Evolutionary conservation across 1,140 invertebrate genomes (phyloP).

Genomic region (Musca vetustissima): DNA sequence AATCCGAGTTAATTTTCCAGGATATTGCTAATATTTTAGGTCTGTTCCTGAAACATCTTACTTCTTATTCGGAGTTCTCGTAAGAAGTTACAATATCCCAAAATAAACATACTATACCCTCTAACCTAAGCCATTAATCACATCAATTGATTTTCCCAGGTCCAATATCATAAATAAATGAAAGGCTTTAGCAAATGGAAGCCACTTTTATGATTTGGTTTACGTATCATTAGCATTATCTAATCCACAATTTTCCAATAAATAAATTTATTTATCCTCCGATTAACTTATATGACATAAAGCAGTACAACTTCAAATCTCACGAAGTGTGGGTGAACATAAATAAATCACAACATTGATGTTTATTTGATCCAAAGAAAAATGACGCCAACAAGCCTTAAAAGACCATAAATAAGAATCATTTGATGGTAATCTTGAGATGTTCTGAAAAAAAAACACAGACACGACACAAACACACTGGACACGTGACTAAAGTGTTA

Average conservation of each 20-base stretch:
- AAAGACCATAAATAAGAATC: constrained; percentile 13
- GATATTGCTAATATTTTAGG: too few species aligned
- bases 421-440: constrained; percentile 10
- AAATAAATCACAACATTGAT: too few species aligned
- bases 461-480: not conserved
- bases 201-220: constrained; percentile 15
- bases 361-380: too few species aligned
- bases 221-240: not conserved
- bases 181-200: not conserved
- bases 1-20: too few species aligned
- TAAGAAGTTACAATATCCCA: too few species aligned
- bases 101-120: too few species aligned
- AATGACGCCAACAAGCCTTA: not conserved
- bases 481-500: constrained; percentile 16
- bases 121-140: too few species aligned
- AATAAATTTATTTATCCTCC: not conserved
- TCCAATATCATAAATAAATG: too few species aligned
- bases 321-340: not conserved
- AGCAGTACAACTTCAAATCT: not conserved
- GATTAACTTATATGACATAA: constrained; percentile 16
- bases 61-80: too few species aligned
- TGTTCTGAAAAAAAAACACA: not conserved
- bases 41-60: too few species aligned
- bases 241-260: not conserved
- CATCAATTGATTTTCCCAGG: too few species aligned